Percentiles rank a stretch among this genome's conserved stretches.
Evolutionary conservation across 2,113 vertebrate genomes (phyloP).

Genomic region (Baryphthengus martii): DNA sequence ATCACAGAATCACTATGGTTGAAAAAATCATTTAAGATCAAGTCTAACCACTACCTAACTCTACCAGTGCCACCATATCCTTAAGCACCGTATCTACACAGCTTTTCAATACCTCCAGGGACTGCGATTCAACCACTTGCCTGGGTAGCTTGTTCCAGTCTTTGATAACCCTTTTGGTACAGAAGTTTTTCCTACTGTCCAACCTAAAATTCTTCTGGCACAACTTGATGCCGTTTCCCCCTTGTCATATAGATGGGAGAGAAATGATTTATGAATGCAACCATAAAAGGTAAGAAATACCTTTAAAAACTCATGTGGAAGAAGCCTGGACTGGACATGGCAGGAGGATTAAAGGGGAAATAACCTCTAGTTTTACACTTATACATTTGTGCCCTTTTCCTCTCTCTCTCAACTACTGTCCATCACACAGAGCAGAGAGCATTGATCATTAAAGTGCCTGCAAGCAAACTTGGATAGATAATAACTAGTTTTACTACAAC

Average conservation of each 20-base stretch:
- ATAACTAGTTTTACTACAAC: not conserved
- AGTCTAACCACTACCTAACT: too few species aligned
- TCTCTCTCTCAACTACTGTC: not conserved
- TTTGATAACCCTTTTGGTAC: too few species aligned
- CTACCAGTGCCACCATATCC: too few species aligned
- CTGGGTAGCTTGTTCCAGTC: too few species aligned
- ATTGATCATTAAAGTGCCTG: not conserved
- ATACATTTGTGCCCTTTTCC: not conserved
- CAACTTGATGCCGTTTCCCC: too few species aligned
- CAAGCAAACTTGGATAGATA: not conserved
- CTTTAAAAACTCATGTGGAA: not conserved
- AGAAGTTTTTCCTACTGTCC: too few species aligned
- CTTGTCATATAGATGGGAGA: not conserved
- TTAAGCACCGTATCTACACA: too few species aligned
- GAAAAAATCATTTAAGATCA: too few species aligned
- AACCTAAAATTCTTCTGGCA: too few species aligned
- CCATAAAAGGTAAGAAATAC: not conserved
- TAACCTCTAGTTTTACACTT: not conserved
- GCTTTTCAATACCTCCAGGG: too few species aligned
- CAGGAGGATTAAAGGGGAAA: not conserved
- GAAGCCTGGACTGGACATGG: fast-evolving
- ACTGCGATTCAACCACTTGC: too few species aligned
- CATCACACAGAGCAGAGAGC: not conserved
- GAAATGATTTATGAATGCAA: not conserved
- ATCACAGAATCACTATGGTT: too few species aligned